phyloP scores from a whole-genome alignment of 2,113 vertebrate genomes.

The Heterotilapia buettikoferi region DNA sequence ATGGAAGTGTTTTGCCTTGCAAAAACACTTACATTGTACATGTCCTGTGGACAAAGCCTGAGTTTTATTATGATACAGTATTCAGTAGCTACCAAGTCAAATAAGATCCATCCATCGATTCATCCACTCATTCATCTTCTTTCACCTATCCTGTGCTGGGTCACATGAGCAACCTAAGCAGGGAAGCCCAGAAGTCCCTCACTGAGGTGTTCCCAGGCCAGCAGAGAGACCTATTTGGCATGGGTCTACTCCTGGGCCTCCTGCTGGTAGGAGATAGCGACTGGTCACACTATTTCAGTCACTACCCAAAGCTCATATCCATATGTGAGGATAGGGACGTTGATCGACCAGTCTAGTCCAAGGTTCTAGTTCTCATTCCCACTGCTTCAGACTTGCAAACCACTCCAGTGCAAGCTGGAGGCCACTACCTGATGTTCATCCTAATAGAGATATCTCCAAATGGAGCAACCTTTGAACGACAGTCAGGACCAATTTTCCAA shows the following conservation, averaged over 20 bases:
- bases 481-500: background rate
- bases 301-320: background rate
- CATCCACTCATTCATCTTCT: background rate
- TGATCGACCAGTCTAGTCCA: background rate
- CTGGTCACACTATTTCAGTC: background rate
- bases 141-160: background rate
- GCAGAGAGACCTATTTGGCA: background rate
- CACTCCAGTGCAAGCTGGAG: background rate
- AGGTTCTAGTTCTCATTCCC: background rate
- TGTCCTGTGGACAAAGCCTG: background rate
- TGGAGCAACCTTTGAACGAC: background rate
- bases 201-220: background rate
- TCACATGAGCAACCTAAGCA: background rate
- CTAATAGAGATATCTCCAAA: background rate
- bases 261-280: background rate
- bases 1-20: background rate
- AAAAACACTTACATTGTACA: background rate
- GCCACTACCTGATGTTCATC: background rate
- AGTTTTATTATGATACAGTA: background rate
- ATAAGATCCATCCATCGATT: background rate
- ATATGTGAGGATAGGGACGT: background rate
- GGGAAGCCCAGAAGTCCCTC: background rate
- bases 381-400: background rate
- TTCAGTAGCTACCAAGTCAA: background rate
- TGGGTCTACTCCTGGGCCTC: background rate